Base-by-base conservation (phyloP, 2,888 invertebrate genomes). In the Gymnocheta viridis region DNA sequence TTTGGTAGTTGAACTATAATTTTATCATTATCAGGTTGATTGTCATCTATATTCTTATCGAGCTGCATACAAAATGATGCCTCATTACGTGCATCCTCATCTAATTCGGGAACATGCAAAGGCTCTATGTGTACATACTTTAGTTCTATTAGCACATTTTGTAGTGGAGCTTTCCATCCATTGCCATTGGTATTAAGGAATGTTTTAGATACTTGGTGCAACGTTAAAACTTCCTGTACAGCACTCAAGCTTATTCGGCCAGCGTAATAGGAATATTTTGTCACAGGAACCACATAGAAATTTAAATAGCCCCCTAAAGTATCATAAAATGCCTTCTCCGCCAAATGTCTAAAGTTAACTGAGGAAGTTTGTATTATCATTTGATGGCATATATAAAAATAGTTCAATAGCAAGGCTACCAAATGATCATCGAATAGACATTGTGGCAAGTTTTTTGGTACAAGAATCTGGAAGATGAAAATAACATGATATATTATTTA, bases 131-230 rank as follows among this genome's bases (percentile, higher is more conserved):
- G 79, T 5, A 86, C 66, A 3, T 47, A 76, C 9, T 87, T 76
- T 41, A 89, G 77, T 73, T 88, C 85, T 2, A 70, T 56, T 4
- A 86, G 86, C 17, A 91, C 87, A 81, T 91, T 88, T 3, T 38
- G 54, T 0, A 86, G 77, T 0, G 91, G 89, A 6, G 83, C 19
- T 32, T 74, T 87, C 92, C 92, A 92, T 10, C 90, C 91, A 78
- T 92, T 91, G 14, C 92, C 92, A 78, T 92, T 90, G 2, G 92
- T 92, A 77, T 92, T 92, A 10, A 92, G 87, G 27, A 87, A 85
- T 1, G 76, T 32, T 80, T 88, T 89, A 41, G 90, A 90, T 77
- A 91, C 88, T 2, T 87, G 86, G 74, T 88, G 89, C 0, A 92
- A 82, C 2, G 85, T 83, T 17, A 87, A 77, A 44, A 92, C 76